These are phyloP conservation scores for Hydrophis major DNA, from an alignment of 2,797 vertebrate species.

Conservation along the genomic window DNA sequence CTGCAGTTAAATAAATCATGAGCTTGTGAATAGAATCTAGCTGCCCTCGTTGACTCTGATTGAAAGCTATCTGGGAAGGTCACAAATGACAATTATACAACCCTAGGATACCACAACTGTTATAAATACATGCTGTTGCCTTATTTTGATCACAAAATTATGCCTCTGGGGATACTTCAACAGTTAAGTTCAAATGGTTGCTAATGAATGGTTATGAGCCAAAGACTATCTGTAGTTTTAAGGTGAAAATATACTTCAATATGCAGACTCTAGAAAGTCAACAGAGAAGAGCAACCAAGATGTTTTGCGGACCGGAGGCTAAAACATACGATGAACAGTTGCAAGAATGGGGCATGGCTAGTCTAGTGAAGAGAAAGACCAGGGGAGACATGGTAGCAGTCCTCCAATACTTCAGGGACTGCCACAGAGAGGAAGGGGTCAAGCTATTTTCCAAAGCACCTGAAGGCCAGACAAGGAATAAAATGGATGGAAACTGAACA, in stretches of 20 bases:
- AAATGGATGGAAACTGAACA: no score
- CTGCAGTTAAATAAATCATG: neutral
- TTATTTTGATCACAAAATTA: neutral
- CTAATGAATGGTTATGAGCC: neutral
- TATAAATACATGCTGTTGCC: neutral
- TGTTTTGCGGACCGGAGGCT: no score
- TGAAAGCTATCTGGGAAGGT: neutral
- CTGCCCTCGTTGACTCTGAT: neutral
- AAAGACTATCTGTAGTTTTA: neutral
- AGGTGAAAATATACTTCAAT: neutral
- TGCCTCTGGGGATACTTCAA: neutral
- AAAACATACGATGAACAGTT: no score
- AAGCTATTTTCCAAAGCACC: no score
- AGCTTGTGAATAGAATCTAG: neutral
- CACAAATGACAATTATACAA: neutral
- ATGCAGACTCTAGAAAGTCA: neutral
- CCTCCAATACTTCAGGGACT: no score
- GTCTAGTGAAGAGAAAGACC: no score
- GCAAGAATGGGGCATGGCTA: no score
- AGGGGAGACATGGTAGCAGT: no score
- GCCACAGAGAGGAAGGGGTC: no score
- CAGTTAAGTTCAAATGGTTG: neutral
- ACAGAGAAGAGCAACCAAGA: no score
- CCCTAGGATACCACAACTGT: neutral
- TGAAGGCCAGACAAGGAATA: no score